Evolutionary conservation across 2,113 vertebrate genomes (phyloP).

Genomic region (Nanger granti): DNA sequence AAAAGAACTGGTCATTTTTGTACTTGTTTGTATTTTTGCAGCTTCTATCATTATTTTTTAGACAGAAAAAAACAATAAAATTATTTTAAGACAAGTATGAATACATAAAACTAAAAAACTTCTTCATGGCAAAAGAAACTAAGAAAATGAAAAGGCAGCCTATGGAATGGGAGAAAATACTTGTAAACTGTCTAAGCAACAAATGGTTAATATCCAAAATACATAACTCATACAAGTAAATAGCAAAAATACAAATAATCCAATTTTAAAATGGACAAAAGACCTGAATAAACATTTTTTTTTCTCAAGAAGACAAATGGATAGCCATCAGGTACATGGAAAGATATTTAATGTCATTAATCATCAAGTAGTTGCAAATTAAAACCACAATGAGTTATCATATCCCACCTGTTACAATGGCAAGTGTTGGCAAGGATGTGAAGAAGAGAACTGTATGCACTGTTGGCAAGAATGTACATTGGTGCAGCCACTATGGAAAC

Average conservation of each 20-base stretch:
- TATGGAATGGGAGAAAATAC: neutral
- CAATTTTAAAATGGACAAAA: neutral
- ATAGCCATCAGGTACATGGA: neutral
- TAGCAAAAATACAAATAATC: neutral
- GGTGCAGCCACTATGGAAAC: neutral
- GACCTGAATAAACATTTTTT: neutral
- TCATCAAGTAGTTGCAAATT: neutral
- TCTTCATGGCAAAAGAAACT: neutral
- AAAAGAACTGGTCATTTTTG: neutral
- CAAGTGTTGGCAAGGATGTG: neutral
- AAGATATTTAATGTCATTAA: neutral
- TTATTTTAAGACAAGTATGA: conserved; percentile 10
- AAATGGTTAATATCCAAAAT: neutral
- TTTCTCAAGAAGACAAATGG: neutral
- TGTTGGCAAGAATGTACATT: neutral
- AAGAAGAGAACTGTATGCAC: neutral
- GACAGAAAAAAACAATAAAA: neutral
- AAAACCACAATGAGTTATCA: neutral
- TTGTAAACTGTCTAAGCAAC: neutral
- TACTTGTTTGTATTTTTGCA: neutral
- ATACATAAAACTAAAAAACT: neutral
- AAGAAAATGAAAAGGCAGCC: neutral
- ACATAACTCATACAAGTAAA: neutral
- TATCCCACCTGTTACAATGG: neutral
- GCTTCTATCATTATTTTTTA: neutral